phyloP scores from a whole-genome alignment of 2,113 vertebrate genomes.

The Asarcornis scutulata region DNA sequence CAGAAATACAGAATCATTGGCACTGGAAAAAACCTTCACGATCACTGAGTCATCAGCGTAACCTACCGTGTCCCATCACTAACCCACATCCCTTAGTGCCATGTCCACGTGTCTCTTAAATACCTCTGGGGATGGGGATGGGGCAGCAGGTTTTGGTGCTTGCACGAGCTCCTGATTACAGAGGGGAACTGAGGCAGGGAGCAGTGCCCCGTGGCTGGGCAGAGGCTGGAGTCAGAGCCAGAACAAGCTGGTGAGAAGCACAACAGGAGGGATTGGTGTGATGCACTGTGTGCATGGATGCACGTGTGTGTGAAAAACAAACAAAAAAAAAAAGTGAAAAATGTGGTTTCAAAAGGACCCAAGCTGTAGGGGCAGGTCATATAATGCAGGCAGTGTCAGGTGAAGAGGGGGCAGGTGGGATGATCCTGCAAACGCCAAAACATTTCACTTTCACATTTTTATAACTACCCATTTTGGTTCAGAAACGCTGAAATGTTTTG shows the following conservation, averaged over 20 bases:
- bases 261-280: accelerated
- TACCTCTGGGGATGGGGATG: neutral
- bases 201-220: accelerated
- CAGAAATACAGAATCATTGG: neutral
- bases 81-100: neutral
- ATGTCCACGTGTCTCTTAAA: neutral
- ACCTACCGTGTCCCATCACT: neutral
- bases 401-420: slow-evolving; percentile 47
- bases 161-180: neutral
- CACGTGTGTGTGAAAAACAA: accelerated
- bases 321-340: neutral
- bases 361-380: neutral
- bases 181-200: neutral
- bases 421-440: slow-evolving; percentile 53
- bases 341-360: neutral
- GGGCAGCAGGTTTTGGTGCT: neutral
- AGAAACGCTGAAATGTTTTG: slow-evolving; percentile 50
- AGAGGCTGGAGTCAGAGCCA: neutral
- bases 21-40: neutral
- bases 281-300: accelerated
- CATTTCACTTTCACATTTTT: slow-evolving; percentile 43
- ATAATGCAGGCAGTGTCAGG: neutral
- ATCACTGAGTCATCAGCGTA: neutral
- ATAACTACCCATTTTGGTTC: slow-evolving; percentile 43
- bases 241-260: neutral